Percentiles rank a stretch among this genome's conserved stretches.
These are phyloP conservation scores for Dicycla oo DNA, from an alignment of 2,888 invertebrate genomes.

Conservation along the genomic window DNA sequence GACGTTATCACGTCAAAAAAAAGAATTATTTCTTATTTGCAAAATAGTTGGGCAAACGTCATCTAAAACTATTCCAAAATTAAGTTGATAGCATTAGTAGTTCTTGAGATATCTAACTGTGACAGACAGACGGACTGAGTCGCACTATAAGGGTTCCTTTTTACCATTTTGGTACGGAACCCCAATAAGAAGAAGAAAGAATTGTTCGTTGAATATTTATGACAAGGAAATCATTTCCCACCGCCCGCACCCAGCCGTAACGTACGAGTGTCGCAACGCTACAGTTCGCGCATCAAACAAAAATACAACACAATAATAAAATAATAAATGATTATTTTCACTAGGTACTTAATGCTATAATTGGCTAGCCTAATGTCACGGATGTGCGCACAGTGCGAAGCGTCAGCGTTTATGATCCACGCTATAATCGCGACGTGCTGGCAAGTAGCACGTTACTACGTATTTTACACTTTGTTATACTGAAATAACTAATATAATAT, in stretches of 20 bases:
- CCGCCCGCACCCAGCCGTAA: slow-evolving; percentile 1
- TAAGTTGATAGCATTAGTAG: too few relatives aligned
- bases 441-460: slow-evolving; percentile 10
- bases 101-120: too few relatives aligned
- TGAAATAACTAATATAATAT: too few relatives aligned
- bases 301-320: slow-evolving; percentile 48
- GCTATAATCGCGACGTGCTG: slow-evolving; percentile 18
- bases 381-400: slow-evolving; percentile 37
- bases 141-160: too few relatives aligned
- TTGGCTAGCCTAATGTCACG: slow-evolving; percentile 29
- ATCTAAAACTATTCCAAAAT: too few relatives aligned
- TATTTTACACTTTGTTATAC: slow-evolving; percentile 29
- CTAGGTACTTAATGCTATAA: slow-evolving; percentile 26
- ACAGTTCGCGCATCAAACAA: slow-evolving; percentile 32
- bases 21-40: too few relatives aligned
- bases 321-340: slow-evolving; percentile 53
- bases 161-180: too few relatives aligned
- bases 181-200: neutral
- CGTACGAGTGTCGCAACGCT: slow-evolving; percentile 1
- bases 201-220: slow-evolving; percentile 23
- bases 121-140: too few relatives aligned
- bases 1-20: too few relatives aligned
- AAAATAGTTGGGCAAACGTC: too few relatives aligned
- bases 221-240: slow-evolving; percentile 33
- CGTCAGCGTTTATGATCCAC: slow-evolving; percentile 30